Base-by-base conservation (phyloP, 2,113 vertebrate species). In the Polyodon spathula region DNA sequence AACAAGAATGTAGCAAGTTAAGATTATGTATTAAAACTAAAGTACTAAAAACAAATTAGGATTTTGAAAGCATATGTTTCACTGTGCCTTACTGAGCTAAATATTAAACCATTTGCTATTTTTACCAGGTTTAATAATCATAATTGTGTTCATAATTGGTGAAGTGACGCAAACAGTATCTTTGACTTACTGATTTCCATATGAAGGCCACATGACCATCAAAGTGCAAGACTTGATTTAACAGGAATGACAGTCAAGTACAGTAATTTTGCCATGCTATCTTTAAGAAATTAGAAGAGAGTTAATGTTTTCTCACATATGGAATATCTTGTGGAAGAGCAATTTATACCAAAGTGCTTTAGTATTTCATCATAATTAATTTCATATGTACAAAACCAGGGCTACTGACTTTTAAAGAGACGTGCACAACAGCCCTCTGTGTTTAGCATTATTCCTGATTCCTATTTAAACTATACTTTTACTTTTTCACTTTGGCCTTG, bases 341-440 rank as follows among this genome's bases (percentile, higher is more conserved):
- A 83, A 87, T 88, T 86, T 89, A 81, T 85, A 87, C 79, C 78
- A 76, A 75, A 88, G 84, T 84, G 82, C 86, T 88, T 87, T 86
- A 85, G 83, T 87, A 84, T 86, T 86, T 88, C 87, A 82, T 86
- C 81, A 74, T 88, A 86, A 86, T 89, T 86, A 86, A 88, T 86
- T 87, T 86, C 83, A 86, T 79, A 84, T 88, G 87, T 84, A 86
- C 77, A 81, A 81, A 80, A 86, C 81, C 82, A 85, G 81, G 76
- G 73, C 56, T 72, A 81, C 75, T 74, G 76, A 84, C 80, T 84
- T 84, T 83, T 80, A 79, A 83, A 76, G 80, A 83, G 75, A 71
- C 27, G 63, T 66, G 66, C 78, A 87, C 84, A 88, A 84, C 86
- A 86, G 83, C 75, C 77, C 66, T 80, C 84, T 86, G 84, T 88